These are phyloP conservation scores for Seira sanloemensis DNA, from an alignment of 2,888 invertebrate genomes.

Conservation along the genomic window DNA sequence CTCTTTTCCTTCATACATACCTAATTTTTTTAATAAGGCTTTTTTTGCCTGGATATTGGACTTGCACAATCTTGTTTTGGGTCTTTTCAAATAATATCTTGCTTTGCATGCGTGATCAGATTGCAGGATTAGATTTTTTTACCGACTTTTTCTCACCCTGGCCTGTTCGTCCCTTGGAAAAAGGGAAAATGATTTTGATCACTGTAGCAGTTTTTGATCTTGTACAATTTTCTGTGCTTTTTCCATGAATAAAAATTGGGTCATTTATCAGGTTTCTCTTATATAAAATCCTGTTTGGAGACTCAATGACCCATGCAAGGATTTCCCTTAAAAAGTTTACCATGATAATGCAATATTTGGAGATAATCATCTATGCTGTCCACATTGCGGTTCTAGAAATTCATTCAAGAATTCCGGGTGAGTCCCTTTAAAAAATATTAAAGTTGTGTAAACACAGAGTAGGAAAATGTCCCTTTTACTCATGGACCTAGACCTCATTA, in stretches of 20 bases:
- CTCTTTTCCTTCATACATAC: too few species aligned
- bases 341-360: constrained; percentile 7
- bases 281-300: constrained; percentile 31
- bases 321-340: constrained; percentile 2
- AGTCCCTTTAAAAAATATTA: neutral
- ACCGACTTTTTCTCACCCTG: constrained; percentile 10
- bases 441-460: neutral
- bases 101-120: constrained; percentile 55
- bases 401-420: neutral
- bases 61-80: neutral
- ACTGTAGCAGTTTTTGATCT: neutral
- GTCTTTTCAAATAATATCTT: neutral
- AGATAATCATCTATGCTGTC: constrained; percentile 15
- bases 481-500: neutral
- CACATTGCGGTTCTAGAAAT: constrained; percentile 36
- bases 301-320: constrained; percentile 40
- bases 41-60: neutral
- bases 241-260: constrained; percentile 38
- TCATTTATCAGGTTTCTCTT: constrained; percentile 27
- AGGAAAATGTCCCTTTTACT: neutral
- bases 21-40: too few species aligned
- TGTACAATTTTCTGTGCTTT: neutral
- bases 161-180: neutral
- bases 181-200: too few species aligned
- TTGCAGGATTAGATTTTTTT: constrained; percentile 58